phyloP scores from a whole-genome alignment of 2,888 invertebrate genomes.

The Podabrus alpinus region DNA sequence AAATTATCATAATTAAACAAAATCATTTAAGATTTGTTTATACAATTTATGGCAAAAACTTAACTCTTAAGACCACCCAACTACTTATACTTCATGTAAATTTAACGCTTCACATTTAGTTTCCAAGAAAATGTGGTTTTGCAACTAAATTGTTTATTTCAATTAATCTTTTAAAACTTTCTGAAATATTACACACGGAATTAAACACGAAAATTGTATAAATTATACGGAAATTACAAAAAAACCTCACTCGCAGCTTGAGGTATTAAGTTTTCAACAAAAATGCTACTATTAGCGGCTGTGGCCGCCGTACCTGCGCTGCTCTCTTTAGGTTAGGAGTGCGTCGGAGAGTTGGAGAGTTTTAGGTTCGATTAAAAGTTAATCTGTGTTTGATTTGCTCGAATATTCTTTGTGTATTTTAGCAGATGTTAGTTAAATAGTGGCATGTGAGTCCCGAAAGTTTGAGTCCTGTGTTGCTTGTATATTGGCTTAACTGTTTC shows the following conservation, averaged over 20 bases:
- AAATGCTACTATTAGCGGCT: too few species aligned
- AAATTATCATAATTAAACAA: not conserved
- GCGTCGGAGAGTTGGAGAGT: not conserved
- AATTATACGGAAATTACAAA: not conserved
- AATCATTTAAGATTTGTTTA: not conserved
- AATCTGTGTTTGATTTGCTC: constrained; percentile 14
- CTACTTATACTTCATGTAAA: not conserved
- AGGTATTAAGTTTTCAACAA: too few species aligned
- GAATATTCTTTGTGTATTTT: constrained; percentile 41
- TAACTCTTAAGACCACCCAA: not conserved
- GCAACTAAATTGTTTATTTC: not conserved
- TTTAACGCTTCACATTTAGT: not conserved
- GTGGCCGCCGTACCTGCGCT: not conserved
- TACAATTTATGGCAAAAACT: not conserved
- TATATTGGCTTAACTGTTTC: constrained; percentile 47
- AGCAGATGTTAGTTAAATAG: constrained; percentile 40
- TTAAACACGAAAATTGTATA: not conserved
- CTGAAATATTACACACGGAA: not conserved
- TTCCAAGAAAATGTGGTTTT: not conserved
- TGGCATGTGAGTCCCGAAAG: constrained; percentile 38
- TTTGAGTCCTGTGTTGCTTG: constrained; percentile 41
- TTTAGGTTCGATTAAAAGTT: not conserved
- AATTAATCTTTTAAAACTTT: not conserved
- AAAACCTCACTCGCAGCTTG: too few species aligned
- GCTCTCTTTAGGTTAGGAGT: not conserved